Conservation (phyloP, 2,888 invertebrate species). For the Ctena decussata region DNA sequence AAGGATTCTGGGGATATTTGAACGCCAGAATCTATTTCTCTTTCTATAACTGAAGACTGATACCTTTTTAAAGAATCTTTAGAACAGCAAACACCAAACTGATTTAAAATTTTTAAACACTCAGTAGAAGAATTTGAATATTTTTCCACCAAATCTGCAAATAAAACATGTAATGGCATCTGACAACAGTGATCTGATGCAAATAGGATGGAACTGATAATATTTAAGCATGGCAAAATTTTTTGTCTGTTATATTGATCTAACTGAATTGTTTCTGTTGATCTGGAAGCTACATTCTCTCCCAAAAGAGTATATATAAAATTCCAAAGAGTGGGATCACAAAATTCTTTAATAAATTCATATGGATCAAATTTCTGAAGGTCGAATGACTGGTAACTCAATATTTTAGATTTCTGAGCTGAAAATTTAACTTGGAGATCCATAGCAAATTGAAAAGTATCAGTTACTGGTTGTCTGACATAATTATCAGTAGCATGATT, state of each 20-base stretch:
- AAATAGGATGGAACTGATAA: neutral
- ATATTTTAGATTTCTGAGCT: neutral
- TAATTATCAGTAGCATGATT: too few species aligned
- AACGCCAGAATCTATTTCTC: neutral
- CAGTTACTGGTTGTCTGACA: too few species aligned
- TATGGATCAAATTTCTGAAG: neutral
- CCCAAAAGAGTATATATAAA: neutral
- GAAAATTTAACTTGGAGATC: neutral
- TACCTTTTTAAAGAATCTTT: constrained; percentile 3
- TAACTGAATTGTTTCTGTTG: neutral
- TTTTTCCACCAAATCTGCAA: constrained; percentile 14
- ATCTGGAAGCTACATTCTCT: neutral
- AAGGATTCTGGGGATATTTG: neutral
- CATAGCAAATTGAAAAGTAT: too few species aligned
- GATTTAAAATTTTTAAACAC: neutral
- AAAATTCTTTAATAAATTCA: neutral
- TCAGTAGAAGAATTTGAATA: neutral
- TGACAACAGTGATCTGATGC: neutral
- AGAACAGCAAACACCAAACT: neutral
- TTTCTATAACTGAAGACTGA: neutral
- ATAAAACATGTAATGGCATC: neutral
- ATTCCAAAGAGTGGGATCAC: neutral
- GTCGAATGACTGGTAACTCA: neutral
- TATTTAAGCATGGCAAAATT: neutral
- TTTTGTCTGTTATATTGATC: neutral